phyloP scores from a whole-genome alignment of 30 jellyfish, hydroid and myxozoan species.

The Clytia hemisphaerica region DNA sequence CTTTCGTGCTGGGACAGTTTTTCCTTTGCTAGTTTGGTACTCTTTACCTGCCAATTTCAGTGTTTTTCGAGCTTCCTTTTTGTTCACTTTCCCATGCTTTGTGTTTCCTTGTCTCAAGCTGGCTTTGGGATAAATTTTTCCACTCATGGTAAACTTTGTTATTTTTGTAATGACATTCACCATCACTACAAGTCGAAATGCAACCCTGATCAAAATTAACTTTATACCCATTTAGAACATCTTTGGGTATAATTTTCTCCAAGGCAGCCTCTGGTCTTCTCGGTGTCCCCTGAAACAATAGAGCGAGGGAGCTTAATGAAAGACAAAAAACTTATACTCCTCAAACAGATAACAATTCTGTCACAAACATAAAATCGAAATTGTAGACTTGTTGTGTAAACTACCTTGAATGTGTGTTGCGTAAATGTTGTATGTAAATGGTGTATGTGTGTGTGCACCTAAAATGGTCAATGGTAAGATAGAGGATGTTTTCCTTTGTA shows the following conservation, averaged over 20 bases:
- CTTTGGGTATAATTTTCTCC: conserved; percentile 5
- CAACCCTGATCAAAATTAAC: conserved; percentile 12
- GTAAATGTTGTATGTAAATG: neutral
- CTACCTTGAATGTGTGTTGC: too few relatives aligned
- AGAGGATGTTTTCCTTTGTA: too few relatives aligned
- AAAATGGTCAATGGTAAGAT: too few relatives aligned
- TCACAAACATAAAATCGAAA: too few relatives aligned
- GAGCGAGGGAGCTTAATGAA: too few relatives aligned
- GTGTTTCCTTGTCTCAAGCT: neutral
- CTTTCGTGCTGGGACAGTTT: conserved; percentile 4
- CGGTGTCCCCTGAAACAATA: conserved; percentile 14
- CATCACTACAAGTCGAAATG: too few relatives aligned
- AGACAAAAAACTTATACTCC: too few relatives aligned
- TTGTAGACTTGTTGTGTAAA: too few relatives aligned
- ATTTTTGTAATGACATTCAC: neutral
- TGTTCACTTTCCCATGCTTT: conserved; percentile 3
- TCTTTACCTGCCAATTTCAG: conserved; percentile 6
- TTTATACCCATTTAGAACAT: conserved; percentile 7
- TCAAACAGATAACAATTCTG: too few relatives aligned
- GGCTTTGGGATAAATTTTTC: neutral
- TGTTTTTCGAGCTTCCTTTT: neutral
- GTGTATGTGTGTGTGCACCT: neutral
- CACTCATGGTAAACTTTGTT: conserved; percentile 8
- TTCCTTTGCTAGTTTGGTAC: neutral
- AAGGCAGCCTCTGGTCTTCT: conserved; percentile 30